Base-by-base conservation (phyloP, 2,888 invertebrate genomes). In the Incurvaria masculella region DNA sequence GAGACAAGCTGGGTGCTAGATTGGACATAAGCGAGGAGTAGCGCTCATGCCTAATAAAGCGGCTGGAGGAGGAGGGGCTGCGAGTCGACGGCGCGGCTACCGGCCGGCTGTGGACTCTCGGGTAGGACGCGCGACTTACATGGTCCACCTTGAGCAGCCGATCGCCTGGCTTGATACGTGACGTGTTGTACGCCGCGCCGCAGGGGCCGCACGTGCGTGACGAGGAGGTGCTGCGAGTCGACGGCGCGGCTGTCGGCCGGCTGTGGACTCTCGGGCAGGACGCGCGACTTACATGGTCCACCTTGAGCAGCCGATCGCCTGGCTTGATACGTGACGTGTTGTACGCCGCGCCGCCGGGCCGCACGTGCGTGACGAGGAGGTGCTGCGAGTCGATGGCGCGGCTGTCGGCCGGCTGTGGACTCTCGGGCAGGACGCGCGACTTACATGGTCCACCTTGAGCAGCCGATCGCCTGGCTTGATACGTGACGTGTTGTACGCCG, bases 381-480 rank as follows among this genome's bases (percentile, higher is more conserved):
- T 96, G 93, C 55, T 89, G 84, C 1, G 82, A 76, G 18, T 82
- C 80, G 51, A 78, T 54, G 1, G 72, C 72, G 49, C 81, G 71
- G 52, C 83, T 79, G 58, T 86, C n/a, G n/a, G n/a, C n/a, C n/a
- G n/a, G n/a, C n/a, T n/a, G n/a, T n/a, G n/a, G n/a, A n/a, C n/a
- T n/a, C n/a, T n/a, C n/a, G n/a, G n/a, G n/a, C n/a, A n/a, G n/a
- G n/a, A n/a, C n/a, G n/a, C n/a, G n/a, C 33, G 42, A 75, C 81
- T 80, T 63, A 84, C 84, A 66, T 88, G 87, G 68, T 96, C 94
- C 45, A 96, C 91, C 56, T 92, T 90, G 50, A 96, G 62, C 21
- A 97, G 74, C 20, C 96, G 84, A 67, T 97, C 97, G 2, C 97
- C 96, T 23, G 92, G 87, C 65, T 94, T 89, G 53, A 97, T 87